Base-by-base conservation (phyloP, 1,140 invertebrate genomes). In the Pachypeltis micranthus region DNA sequence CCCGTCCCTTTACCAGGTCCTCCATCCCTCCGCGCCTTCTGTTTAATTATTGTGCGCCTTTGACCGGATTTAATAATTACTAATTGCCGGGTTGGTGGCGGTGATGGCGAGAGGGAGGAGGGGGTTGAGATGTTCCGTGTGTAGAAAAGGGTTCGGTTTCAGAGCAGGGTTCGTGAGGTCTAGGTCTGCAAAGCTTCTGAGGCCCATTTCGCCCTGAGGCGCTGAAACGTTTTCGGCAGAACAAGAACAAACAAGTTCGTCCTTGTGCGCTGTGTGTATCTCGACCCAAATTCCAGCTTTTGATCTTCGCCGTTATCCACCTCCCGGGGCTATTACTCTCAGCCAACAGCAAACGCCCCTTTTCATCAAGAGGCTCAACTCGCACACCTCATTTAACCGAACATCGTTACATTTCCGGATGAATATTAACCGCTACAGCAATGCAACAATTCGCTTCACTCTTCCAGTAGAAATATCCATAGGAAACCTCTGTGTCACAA, bases 1-100 rank as follows among this genome's bases (percentile, higher is more conserved):
- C 55, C 34, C 34, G 7, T 39, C 34, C 34, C 34, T n/a, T n/a
- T n/a, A 39, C 10, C 34, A 10, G n/a, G n/a, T 39, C n/a, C 34
- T 10, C 34, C 34, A n/a, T n/a, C 27, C 27, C 55, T 24, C 47
- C 47, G 47, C 12, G 47, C 7, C 47, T 16, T 16, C 47, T 57
- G 55, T 57, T 57, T 57, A 57, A 57, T 57, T 57, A 57, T 57
- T 57, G 55, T 57, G 27, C 55, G 12, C 55, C 55, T 57, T 57
- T 57, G 55, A 57, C 55, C 55, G 55, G 55, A 57, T 57, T 57
- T 57, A 57, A 57, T 57, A 57, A 57, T 57, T 57, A 57, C 55
- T 57, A 57, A 57, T 57, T 57, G 55, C 55, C 55, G 23, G 27
- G 14, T 39, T 39, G 7, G 34, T n/a, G 23, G 23, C 21, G 7